phyloP scores from a whole-genome alignment of 2,797 vertebrate genomes.

The Labroides dimidiatus region DNA sequence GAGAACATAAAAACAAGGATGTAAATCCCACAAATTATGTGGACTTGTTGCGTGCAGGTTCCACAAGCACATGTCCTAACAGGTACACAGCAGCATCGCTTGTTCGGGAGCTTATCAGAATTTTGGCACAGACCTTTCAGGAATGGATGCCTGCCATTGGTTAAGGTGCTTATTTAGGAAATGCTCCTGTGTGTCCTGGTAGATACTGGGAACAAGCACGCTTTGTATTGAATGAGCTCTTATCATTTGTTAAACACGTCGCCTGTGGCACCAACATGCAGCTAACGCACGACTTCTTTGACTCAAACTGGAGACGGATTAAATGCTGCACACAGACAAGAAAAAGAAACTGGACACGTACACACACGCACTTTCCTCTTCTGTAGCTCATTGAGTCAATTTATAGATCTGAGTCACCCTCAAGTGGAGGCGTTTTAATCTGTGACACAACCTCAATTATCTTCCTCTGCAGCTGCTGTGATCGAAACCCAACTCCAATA shows the following conservation, averaged over 20 bases:
- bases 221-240: neutral
- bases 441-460: slow-evolving; percentile 60
- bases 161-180: no score
- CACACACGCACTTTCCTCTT: neutral
- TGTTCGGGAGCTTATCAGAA: no score
- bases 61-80: no score
- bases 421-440: slow-evolving; percentile 63
- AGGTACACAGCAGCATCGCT: no score
- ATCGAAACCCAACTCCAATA: neutral
- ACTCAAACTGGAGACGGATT: neutral
- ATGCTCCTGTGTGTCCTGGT: no score
- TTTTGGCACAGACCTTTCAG: no score
- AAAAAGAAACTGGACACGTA: neutral
- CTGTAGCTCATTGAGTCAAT: slow-evolving; percentile 39
- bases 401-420: slow-evolving; percentile 66
- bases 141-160: no score
- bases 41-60: no score
- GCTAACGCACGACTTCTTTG: slow-evolving; percentile 6
- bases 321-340: neutral
- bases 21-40: no score
- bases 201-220: no score
- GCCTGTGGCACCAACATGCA: slow-evolving; percentile 30
- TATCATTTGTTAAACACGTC: slow-evolving; percentile 34
- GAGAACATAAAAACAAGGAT: no score
- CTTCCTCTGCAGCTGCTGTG: slow-evolving; percentile 10